A percentile compares a stretch with the other conserved stretches of the same genome.
Conservation (phyloP, 1,140 invertebrate genomes). For the Ostrea edulis region DNA sequence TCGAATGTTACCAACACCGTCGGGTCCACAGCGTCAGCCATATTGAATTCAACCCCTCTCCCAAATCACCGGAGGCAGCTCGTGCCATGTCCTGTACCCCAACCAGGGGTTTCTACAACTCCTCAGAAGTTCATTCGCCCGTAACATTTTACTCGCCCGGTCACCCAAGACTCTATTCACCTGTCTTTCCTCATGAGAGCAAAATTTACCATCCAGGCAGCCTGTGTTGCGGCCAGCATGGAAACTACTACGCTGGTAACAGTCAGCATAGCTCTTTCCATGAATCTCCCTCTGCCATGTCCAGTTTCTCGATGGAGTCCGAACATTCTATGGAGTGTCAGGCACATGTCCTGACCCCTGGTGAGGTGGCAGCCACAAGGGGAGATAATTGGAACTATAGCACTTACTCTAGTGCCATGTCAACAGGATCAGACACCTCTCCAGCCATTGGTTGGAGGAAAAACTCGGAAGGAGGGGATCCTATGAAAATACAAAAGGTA, state of each 20-base stretch:
- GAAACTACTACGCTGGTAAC: conserved; percentile 8
- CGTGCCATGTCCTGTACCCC: conserved; percentile 71
- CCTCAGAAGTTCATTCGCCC: conserved; percentile 59
- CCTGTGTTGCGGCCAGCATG: conserved; percentile 21
- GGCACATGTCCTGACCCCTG: conserved; percentile 59
- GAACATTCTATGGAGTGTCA: conserved; percentile 75
- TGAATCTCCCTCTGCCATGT: conserved; percentile 71
- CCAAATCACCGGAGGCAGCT: conserved; percentile 62
- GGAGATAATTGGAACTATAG: conserved; percentile 67
- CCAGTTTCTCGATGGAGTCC: conserved; percentile 72
- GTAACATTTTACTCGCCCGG: conserved; percentile 55
- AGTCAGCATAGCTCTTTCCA: conserved; percentile 54
- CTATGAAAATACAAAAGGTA: conserved; percentile 28
- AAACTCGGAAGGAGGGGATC: conserved; percentile 49
- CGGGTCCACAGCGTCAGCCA: conserved; percentile 75
- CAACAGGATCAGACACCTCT: conserved; percentile 70
- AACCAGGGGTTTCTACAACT: conserved; percentile 55
- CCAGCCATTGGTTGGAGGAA: conserved; percentile 62
- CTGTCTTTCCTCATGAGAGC: conserved; percentile 58
- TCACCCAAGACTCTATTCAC: conserved; percentile 65
- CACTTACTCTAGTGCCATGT: conserved; percentile 73
- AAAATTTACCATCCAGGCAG: conserved; percentile 33
- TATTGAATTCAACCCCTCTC: conserved; percentile 64
- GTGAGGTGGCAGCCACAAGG: conserved; percentile 58
- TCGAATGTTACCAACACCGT: conserved; percentile 69